These are phyloP conservation scores for Protophormia terraenovae DNA, from an alignment of 2,888 invertebrate species.

Conservation along the genomic window DNA sequence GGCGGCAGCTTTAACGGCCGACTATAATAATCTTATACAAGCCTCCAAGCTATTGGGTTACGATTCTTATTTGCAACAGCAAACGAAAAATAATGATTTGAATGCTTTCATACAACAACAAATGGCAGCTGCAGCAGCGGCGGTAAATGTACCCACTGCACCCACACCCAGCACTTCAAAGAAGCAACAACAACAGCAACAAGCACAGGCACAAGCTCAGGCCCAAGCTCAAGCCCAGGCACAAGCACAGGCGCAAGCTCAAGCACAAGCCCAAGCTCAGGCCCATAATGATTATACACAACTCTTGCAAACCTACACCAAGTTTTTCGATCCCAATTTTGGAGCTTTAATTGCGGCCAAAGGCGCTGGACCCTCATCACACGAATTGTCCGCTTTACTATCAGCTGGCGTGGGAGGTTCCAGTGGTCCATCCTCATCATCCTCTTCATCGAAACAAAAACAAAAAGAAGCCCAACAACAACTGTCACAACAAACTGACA, in stretches of 20 bases:
- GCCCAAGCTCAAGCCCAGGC: constrained; percentile 74
- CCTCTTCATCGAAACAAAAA: constrained; percentile 74
- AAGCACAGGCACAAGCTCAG: constrained; percentile 29
- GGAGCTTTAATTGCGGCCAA: constrained; percentile 73
- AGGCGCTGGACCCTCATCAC: constrained; percentile 73
- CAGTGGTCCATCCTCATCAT: constrained; percentile 63
- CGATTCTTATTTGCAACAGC: constrained; percentile 80
- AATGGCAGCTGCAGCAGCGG: constrained; percentile 77
- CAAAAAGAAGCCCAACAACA: constrained; percentile 68
- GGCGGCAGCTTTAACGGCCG: constrained; percentile 76
- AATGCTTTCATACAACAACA: constrained; percentile 80
- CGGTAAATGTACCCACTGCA: constrained; percentile 68
- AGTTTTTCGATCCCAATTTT: constrained; percentile 79
- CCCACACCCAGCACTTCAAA: constrained; percentile 71
- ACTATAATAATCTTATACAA: constrained; percentile 80
- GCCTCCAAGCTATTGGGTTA: constrained; percentile 80
- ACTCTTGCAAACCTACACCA: constrained; percentile 79
- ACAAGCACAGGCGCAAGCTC: constrained; percentile 72
- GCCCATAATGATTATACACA: constrained; percentile 78
- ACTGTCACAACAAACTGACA: constrained; percentile 75
- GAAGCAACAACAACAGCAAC: constrained; percentile 65
- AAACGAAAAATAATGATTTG: constrained; percentile 78
- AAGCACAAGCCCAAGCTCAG: constrained; percentile 69
- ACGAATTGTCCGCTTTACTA: constrained; percentile 77
- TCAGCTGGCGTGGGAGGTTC: constrained; percentile 73